phyloP scores from a whole-genome alignment of 2,113 vertebrate genomes.

The Pterophyllum scalare region DNA sequence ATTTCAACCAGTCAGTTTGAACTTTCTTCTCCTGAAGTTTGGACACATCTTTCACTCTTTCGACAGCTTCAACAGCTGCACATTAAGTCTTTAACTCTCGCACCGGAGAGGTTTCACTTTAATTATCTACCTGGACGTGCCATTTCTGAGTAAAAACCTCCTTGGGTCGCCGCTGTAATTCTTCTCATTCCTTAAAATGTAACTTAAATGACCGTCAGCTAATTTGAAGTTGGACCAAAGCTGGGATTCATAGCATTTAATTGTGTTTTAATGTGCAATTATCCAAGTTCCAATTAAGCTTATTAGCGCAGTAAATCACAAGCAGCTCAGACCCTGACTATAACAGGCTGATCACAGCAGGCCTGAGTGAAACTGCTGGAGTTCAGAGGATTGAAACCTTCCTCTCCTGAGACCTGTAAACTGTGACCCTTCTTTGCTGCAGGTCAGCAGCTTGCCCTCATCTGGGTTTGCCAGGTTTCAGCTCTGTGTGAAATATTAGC shows the following conservation, averaged over 20 bases:
- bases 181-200: constrained; percentile 3
- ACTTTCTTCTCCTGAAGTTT: neutral
- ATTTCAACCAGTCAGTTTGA: constrained; percentile 1
- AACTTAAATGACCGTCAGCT: constrained; percentile 29
- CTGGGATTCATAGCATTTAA: constrained; percentile 46
- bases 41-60: constrained; percentile 2
- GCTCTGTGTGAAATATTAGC: constrained; percentile 26
- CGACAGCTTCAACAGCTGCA: constrained; percentile 13
- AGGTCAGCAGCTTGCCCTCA: constrained; percentile 28
- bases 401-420: neutral
- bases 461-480: neutral
- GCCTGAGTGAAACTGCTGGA: neutral
- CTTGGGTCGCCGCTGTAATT: neutral
- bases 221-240: constrained; percentile 56
- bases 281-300: constrained; percentile 50
- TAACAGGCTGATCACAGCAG: constrained; percentile 3
- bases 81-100: constrained; percentile 7
- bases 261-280: constrained; percentile 63
- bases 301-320: constrained; percentile 59
- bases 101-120: neutral
- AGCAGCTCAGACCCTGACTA: constrained; percentile 40
- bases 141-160: neutral
- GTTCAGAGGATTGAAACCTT: constrained; percentile 19
- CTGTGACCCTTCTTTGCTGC: constrained; percentile 15
- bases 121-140: constrained; percentile 12